phyloP scores from a whole-genome alignment of 2,113 vertebrate genomes.

The Protobothrops mucrosquamatus region DNA sequence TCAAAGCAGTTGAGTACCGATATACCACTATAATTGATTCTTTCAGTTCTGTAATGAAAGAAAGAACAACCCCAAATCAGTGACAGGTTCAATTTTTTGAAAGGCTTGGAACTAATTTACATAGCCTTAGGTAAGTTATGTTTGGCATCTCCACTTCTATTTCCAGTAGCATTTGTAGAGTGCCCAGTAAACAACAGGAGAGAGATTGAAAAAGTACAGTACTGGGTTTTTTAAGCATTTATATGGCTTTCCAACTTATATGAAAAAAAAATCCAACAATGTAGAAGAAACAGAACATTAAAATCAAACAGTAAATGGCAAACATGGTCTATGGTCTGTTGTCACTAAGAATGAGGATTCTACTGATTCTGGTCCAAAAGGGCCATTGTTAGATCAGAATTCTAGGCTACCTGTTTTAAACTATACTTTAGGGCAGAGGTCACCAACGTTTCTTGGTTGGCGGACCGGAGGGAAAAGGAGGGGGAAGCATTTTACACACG shows the following conservation, averaged over 20 bases:
- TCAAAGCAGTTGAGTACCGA: no score
- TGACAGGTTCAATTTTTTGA: constrained; percentile 1
- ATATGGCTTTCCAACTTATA: not conserved
- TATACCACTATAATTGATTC: not conserved
- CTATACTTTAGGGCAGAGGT: not conserved
- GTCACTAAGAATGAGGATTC: not conserved
- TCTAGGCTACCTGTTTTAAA: not conserved
- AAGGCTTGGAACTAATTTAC: not conserved
- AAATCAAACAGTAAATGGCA: not conserved
- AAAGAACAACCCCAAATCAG: not conserved
- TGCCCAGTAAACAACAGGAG: not conserved
- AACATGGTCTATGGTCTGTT: not conserved
- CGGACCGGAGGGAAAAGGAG: no score
- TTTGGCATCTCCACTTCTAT: not conserved
- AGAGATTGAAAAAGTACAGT: not conserved
- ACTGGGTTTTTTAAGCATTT: not conserved
- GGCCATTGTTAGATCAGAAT: not conserved
- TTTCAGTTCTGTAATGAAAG: not conserved
- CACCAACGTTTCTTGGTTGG: no score
- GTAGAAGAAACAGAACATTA: not conserved
- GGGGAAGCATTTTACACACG: no score
- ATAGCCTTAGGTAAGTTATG: not conserved
- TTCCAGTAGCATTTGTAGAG: no score
- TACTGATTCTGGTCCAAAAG: not conserved
- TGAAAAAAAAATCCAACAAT: not conserved